Evolutionary conservation across 2,888 invertebrate genomes (phyloP), one percentile per base, ranked within the genome.

Genomic region (Cordylochernes scorpioides): DNA sequence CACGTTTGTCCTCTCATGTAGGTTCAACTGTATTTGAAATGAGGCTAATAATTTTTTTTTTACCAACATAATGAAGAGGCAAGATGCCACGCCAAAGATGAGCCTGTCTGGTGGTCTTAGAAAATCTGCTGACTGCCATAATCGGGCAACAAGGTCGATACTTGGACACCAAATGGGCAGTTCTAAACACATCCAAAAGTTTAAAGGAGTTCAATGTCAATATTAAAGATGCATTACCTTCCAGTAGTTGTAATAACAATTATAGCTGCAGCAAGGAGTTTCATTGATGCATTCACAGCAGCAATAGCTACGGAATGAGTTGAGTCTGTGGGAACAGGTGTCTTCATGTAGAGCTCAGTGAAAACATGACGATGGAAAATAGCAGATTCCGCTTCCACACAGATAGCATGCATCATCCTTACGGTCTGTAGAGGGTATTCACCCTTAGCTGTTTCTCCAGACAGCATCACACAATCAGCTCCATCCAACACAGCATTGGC

Each of bases 371-470:
- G 17, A 22, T 34, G 33, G 27, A 34, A 38, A 18, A 42, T 64
- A 1, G 84, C 88, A 4, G 84, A 74, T 52, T 97, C 94, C 0
- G 94, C 94, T 59, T 94, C 91, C 57, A 77, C 72, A 54, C 82
- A 80, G 45, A 88, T 82, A 54, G 78, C 74, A 25, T 77, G 77
- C 82, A 82, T 82, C 10, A 38, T 33, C 24, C 32, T 30, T 4
- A 44, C 44, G 4, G 44, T 33, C 9, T 32, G 30, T 5, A 43
- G 25, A 3, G 43, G 42, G 26, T 44, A 44, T 44, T 74, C 72
- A 26, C 94, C 94, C 62, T 94, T 94, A 34, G 94, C 94, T 0
- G 94, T 94, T 57, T 97, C 94, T n/a, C 91, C 94, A 1, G 86
- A 86, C 51, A 94, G 58, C 94, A 94, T 94, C 25, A 94, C 88